These are phyloP conservation scores for Sardina pilchardus DNA, from an alignment of 2,113 vertebrate genomes.

Conservation along the genomic window DNA sequence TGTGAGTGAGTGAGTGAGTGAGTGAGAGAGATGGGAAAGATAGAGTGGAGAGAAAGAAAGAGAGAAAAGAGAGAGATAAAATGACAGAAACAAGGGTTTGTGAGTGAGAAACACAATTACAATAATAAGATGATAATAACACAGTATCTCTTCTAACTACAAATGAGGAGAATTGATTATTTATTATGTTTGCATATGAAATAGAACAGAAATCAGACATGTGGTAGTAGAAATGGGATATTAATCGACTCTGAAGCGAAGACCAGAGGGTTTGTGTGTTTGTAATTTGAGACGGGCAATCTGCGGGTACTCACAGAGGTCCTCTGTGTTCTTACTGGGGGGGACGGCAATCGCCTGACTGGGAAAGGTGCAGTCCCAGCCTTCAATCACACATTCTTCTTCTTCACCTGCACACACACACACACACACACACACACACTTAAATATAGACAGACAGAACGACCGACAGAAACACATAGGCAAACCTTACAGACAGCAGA, in stretches of 20 bases:
- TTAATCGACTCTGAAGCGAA: no score
- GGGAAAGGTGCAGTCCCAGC: slow-evolving; percentile 89
- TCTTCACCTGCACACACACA: slow-evolving; percentile 71
- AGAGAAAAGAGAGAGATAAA: background rate
- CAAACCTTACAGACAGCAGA: no score
- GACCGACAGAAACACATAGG: background rate
- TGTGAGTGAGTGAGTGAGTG: background rate
- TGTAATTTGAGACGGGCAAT: background rate
- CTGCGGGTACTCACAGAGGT: slow-evolving; percentile 74
- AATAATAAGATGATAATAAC: background rate
- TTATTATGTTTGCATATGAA: background rate
- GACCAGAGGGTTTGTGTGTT: no score
- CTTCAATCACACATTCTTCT: slow-evolving; percentile 78
- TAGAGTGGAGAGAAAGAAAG: background rate
- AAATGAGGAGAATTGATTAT: background rate
- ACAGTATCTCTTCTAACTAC: background rate
- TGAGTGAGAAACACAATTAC: background rate
- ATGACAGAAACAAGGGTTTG: background rate
- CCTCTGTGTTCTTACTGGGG: slow-evolving; percentile 77
- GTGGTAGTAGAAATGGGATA: no score
- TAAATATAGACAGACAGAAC: background rate
- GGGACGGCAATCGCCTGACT: slow-evolving; percentile 74
- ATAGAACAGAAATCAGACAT: background rate
- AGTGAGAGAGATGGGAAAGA: background rate
- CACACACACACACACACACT: slow-evolving; percentile 62